These are phyloP conservation scores for Mesoligia furuncula DNA, from an alignment of 2,888 invertebrate species.

Conservation along the genomic window DNA sequence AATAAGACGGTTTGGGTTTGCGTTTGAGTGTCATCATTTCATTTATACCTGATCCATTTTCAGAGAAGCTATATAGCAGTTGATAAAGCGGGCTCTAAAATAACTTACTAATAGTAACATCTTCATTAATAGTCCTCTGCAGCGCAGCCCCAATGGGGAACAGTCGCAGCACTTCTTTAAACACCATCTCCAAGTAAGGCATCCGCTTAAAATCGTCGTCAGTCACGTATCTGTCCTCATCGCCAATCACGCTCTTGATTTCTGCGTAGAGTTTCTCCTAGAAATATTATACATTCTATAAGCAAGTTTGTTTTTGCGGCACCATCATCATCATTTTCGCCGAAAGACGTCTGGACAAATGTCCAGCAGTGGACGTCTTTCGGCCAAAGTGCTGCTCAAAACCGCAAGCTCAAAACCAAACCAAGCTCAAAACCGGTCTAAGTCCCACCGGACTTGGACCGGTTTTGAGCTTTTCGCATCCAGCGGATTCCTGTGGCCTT, in stretches of 20 bases:
- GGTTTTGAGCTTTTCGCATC: too few species aligned
- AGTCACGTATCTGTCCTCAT: conserved; percentile 73
- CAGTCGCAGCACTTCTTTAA: conserved; percentile 81
- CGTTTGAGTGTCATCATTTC: neutral
- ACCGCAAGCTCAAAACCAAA: too few species aligned
- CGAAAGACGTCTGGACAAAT: too few species aligned
- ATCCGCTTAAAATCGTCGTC: conserved; percentile 80
- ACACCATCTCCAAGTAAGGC: conserved; percentile 84
- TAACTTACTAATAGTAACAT: conserved; percentile 78
- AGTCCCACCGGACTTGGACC: too few species aligned
- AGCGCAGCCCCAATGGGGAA: conserved; percentile 83
- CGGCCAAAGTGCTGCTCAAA: too few species aligned
- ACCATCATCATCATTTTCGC: too few species aligned
- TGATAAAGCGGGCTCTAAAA: neutral
- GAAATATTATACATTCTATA: conserved; percentile 27
- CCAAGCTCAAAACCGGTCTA: too few species aligned
- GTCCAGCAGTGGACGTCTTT: too few species aligned
- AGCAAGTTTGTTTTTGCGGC: neutral
- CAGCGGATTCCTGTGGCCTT: too few species aligned
- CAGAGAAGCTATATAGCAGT: neutral
- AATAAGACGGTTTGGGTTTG: too few species aligned
- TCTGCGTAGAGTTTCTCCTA: conserved; percentile 82
- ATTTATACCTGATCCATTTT: neutral
- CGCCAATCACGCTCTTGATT: conserved; percentile 76
- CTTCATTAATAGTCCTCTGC: conserved; percentile 80